Percentiles rank a stretch among this genome's conserved stretches.
These are phyloP conservation scores for Miniopterus natalensis DNA, from an alignment of 2,113 vertebrate species.

Conservation along the genomic window DNA sequence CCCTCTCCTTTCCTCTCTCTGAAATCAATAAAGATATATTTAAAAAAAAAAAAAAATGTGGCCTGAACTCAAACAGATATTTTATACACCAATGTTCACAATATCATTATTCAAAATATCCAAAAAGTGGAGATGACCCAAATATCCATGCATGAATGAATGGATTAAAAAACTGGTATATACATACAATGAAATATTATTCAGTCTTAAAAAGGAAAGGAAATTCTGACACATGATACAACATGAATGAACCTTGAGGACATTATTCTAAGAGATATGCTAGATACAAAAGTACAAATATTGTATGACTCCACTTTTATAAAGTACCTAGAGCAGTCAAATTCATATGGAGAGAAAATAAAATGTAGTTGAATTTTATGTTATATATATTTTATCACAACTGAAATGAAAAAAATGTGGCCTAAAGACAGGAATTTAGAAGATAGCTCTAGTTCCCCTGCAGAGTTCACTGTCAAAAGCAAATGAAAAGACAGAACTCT, in stretches of 20 bases:
- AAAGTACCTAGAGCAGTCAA: neutral
- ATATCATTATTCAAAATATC: neutral
- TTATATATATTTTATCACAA: slow-evolving; percentile 13
- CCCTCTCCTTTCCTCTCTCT: too few relatives aligned
- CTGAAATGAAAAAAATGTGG: neutral
- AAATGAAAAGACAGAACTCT: neutral
- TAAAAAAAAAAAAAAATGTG: neutral
- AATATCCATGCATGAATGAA: neutral
- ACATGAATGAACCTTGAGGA: neutral
- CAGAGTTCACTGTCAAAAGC: neutral
- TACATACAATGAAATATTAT: neutral
- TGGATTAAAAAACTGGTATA: neutral
- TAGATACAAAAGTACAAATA: slow-evolving; percentile 12
- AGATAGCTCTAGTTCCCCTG: neutral
- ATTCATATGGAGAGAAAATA: neutral
- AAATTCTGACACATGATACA: neutral
- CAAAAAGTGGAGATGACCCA: slow-evolving; percentile 33
- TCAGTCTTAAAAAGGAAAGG: slow-evolving; percentile 38
- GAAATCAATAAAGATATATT: too few relatives aligned
- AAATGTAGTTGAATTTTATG: neutral
- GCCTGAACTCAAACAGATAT: neutral
- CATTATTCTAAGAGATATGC: neutral
- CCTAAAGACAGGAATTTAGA: slow-evolving; percentile 45
- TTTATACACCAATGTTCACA: neutral
- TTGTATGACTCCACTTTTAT: neutral